Base-by-base conservation (phyloP, 1,140 invertebrate genomes). In the Drosophila rufa region DNA sequence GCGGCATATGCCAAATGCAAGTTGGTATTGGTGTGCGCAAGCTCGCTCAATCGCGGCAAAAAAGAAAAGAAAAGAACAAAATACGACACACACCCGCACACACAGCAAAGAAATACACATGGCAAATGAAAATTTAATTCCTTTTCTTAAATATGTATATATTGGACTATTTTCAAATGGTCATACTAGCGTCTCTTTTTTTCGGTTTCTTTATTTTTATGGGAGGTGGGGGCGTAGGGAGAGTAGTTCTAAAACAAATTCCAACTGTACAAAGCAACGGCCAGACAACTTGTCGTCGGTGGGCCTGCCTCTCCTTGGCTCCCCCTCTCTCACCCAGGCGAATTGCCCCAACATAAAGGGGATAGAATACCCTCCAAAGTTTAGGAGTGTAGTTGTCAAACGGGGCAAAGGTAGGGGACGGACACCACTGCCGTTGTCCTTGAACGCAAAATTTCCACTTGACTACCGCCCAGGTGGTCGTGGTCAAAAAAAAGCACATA, bases 381-480 rank as follows among this genome's bases (percentile, higher is more conserved):
- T 14, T 38, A 15, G 14, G 53, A 56, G 17, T 17, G 75, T 42
- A 51, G 33, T 33, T 14, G 43, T 38, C 38, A 42, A 48, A 47
- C 38, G 22, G n/a, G 27, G 19, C 9, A 12, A 36, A 51, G 65
- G 45, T 43, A 62, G 38, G n/a, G 33, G 75, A 70, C 51, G 48
- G 79, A 43, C 50, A 56, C 51, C 64, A 83, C 68, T 74, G 61
- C 50, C 61, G 80, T 75, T 90, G 84, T 89, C 84, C 84, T 89
- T 89, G 84, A 89, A 90, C 85, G 78, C 84, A 84, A 89, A 86
- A 89, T 89, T 84, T 89, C 74, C 78, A 89, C 80, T 89, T 79
- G 76, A 79, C 65, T 83, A 80, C 77, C 74, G 80, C 80, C 83
- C 84, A 87, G 77, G 84, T 89, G 80, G 80, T 87, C 55, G 80